Evolutionary conservation across 1,140 invertebrate species (phyloP).

Genomic region (Lerema accius): DNA sequence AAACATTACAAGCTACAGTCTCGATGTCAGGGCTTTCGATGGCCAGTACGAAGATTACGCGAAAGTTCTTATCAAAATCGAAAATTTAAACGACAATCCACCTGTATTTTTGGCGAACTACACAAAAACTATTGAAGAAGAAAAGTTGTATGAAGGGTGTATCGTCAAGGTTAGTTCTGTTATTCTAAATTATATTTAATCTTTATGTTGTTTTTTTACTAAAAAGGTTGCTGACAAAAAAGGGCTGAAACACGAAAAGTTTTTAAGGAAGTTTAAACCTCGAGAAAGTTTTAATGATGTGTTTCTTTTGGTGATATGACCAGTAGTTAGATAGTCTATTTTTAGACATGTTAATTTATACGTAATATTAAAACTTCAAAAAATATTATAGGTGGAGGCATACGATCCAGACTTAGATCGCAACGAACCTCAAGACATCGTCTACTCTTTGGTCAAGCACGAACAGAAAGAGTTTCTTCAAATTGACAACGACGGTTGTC

Average conservation of each 20-base stretch:
- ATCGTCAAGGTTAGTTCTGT: constrained; percentile 84
- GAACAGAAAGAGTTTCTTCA: constrained; percentile 87
- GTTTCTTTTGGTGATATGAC: no score
- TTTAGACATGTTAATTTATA: no score
- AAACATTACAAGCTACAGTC: constrained; percentile 89
- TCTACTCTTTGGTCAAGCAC: constrained; percentile 88
- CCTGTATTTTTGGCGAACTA: constrained; percentile 88
- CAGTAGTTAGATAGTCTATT: no score
- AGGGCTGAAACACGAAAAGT: no score
- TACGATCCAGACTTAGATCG: constrained; percentile 94
- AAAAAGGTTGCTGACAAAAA: no score
- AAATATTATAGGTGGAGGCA: constrained; percentile 86
- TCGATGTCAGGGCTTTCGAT: constrained; percentile 91
- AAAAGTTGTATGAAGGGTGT: constrained; percentile 85
- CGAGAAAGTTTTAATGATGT: no score
- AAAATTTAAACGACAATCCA: constrained; percentile 93
- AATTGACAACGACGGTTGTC: constrained; percentile 89
- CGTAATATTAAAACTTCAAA: no score
- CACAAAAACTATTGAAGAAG: constrained; percentile 88
- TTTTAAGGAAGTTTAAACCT: no score
- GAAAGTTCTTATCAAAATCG: constrained; percentile 89
- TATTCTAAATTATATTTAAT: no score
- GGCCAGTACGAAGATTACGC: constrained; percentile 89
- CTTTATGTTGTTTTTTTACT: no score
- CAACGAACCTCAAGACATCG: constrained; percentile 89